Conservation (phyloP, 2,888 invertebrate genomes). For the Calliphora vomitoria region DNA sequence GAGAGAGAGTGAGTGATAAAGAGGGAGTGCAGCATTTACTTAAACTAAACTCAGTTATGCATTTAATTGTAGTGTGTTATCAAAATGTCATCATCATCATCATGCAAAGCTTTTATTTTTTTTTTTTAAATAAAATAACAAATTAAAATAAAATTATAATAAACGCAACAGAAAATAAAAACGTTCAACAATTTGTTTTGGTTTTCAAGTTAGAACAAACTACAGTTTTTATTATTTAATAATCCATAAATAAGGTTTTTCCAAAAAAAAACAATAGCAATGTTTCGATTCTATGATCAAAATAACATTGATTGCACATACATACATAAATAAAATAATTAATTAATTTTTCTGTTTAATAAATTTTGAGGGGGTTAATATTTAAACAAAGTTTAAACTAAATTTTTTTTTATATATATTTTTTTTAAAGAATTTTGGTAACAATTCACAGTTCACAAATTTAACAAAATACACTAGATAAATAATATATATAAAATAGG, state of each 20-base stretch:
- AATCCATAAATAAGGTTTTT: conserved; percentile 57
- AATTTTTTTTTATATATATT: conserved; percentile 22
- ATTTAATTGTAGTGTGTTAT: conserved; percentile 52
- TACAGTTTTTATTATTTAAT: conserved; percentile 63
- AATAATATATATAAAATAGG: background rate
- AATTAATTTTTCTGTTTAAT: conserved; percentile 25
- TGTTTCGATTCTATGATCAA: conserved; percentile 48
- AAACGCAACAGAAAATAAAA: conserved; percentile 24
- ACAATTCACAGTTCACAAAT: conserved; percentile 65
- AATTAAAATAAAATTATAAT: conserved; percentile 34
- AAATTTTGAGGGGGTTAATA: conserved; percentile 43
- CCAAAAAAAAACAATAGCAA: conserved; percentile 38
- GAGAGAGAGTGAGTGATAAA: background rate
- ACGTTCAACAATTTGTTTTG: conserved; percentile 53
- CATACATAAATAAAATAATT: conserved; percentile 43
- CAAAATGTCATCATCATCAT: conserved; percentile 59
- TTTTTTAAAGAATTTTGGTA: conserved; percentile 41
- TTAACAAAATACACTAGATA: conserved; percentile 40
- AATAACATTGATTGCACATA: conserved; percentile 40
- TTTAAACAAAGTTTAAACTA: conserved; percentile 34
- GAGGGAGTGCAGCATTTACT: conserved; percentile 26
- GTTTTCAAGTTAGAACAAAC: conserved; percentile 66
- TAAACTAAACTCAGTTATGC: conserved; percentile 51
- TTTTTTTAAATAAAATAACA: conserved; percentile 38
- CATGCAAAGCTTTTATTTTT: conserved; percentile 61